Conservation (phyloP, 2,888 invertebrate genomes). For the Trissonchulus sp. region DNA sequence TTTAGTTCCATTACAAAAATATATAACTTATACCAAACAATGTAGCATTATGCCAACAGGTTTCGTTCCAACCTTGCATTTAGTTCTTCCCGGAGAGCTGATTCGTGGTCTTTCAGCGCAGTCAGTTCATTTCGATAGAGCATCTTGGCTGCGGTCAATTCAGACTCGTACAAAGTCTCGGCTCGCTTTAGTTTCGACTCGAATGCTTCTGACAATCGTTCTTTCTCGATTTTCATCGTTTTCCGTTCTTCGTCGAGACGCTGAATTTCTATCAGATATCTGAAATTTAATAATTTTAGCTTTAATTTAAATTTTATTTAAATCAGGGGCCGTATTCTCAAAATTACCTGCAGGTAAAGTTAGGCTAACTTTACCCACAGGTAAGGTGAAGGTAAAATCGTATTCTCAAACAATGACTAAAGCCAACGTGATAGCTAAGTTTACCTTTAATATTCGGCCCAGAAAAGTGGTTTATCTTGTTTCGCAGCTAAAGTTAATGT, state of each 20-base stretch:
- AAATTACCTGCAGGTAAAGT: no score
- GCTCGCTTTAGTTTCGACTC: slow-evolving; percentile 50
- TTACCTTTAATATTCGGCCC: no score
- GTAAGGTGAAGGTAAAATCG: no score
- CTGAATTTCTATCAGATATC: slow-evolving; percentile 50
- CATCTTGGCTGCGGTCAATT: slow-evolving; percentile 49
- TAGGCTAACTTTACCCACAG: no score
- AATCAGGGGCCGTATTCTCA: not conserved
- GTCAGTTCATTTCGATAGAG: slow-evolving; percentile 48
- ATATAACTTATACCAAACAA: no score
- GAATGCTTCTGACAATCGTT: slow-evolving; percentile 50
- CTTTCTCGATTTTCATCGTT: slow-evolving; percentile 46
- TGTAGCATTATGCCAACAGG: no score
- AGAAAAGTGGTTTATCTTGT: no score
- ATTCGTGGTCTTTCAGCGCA: slow-evolving; percentile 49
- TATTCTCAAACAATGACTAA: no score
- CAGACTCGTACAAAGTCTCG: slow-evolving; percentile 48
- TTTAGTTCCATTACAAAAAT: no score
- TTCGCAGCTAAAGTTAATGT: no score
- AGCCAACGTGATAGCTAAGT: no score
- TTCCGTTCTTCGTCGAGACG: slow-evolving; percentile 50
- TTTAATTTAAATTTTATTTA: not conserved
- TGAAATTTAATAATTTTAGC: slow-evolving; percentile 34
- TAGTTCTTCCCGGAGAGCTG: slow-evolving; percentile 48
- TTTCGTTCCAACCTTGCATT: slow-evolving; percentile 41